Evolutionary conservation across 2,797 vertebrate genomes (phyloP).

Genomic region (Trichosurus vulpecula): DNA sequence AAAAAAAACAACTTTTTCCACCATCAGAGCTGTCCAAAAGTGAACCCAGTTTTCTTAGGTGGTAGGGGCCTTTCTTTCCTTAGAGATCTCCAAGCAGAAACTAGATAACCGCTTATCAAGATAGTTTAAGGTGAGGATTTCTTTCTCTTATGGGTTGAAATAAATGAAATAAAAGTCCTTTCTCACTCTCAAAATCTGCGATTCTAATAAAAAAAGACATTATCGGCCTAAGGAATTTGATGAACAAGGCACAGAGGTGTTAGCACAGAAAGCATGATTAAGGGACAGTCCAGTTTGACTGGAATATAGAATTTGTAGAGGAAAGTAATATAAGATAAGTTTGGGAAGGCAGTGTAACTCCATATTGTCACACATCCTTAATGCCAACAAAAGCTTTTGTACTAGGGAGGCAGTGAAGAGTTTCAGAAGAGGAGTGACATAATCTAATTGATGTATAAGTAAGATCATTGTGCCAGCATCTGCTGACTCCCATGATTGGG

Average conservation of each 20-base stretch:
- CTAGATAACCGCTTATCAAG: background rate
- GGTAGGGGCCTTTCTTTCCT: background rate
- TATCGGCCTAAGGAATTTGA: background rate
- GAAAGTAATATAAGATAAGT: background rate
- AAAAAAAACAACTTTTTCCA: background rate
- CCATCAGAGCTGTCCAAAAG: background rate
- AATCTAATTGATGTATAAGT: background rate
- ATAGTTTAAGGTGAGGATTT: background rate
- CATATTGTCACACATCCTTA: background rate
- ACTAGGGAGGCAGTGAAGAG: background rate
- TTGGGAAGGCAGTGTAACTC: background rate
- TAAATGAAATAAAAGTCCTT: background rate
- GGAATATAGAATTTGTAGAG: background rate
- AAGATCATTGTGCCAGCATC: background rate
- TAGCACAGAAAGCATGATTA: background rate
- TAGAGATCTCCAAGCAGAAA: background rate
- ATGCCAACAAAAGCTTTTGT: background rate
- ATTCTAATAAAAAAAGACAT: background rate
- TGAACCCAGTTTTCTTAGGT: background rate
- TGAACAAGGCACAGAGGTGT: background rate
- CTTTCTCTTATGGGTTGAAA: background rate
- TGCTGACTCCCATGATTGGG: background rate
- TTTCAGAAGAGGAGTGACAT: background rate
- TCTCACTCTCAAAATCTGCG: background rate
- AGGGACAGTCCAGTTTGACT: background rate